Conservation (phyloP, 30 jellyfish, hydroid and myxozoan species). For the Calvadosia cruxmelitensis region DNA sequence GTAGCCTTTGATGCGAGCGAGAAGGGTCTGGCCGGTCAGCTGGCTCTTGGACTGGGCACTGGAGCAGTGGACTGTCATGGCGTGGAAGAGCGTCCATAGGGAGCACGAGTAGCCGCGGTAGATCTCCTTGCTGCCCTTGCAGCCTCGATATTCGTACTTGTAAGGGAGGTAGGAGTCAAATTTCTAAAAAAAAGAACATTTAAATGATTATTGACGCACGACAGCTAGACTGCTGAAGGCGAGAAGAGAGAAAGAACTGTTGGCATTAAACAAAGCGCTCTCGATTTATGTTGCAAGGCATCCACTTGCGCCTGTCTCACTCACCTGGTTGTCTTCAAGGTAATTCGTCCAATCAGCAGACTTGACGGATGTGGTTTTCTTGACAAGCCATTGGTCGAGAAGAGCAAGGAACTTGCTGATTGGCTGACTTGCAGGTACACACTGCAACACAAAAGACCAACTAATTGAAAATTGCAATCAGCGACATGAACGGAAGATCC, state of each 20-base stretch:
- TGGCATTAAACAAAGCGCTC: too few species aligned
- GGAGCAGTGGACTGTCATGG: constrained; percentile 67
- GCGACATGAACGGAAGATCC: not conserved
- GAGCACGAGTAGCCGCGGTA: constrained; percentile 97
- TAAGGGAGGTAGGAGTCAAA: constrained; percentile 58
- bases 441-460: constrained; percentile 19
- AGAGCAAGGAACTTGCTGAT: constrained; percentile 36
- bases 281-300: too few species aligned
- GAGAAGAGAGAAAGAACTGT: too few species aligned
- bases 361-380: constrained; percentile 16
- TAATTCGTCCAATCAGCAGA: constrained; percentile 57
- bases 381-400: constrained; percentile 54
- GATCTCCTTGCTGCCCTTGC: constrained; percentile 68
- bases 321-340: constrained; percentile 58
- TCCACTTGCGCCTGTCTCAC: too few species aligned
- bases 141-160: constrained; percentile 67
- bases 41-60: constrained; percentile 31
- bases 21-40: constrained; percentile 40
- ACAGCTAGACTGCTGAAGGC: too few species aligned
- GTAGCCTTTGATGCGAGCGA: constrained; percentile 53
- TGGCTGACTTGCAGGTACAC: constrained; percentile 63
- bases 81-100: constrained; percentile 76
- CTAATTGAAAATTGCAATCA: not conserved
- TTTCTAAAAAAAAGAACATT: constrained; percentile 21
- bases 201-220: too few species aligned